Conservation (phyloP, 2,797 vertebrate genomes). For the Platyrinchus mystaceus region DNA sequence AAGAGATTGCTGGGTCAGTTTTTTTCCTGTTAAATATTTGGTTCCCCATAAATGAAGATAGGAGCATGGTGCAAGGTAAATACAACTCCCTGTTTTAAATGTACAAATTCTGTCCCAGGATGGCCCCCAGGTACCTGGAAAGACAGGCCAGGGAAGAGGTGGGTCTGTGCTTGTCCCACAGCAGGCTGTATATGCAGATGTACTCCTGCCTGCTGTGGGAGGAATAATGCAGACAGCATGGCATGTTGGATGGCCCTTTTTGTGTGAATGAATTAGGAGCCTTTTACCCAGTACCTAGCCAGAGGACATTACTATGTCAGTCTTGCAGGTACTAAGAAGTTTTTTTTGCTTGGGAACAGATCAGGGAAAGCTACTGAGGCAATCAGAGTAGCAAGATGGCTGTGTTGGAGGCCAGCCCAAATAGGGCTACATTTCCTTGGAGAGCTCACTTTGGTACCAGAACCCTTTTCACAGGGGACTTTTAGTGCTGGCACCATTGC, state of each 20-base stretch:
- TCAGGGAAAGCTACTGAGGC: background rate
- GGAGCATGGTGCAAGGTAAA: background rate
- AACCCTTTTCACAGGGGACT: background rate
- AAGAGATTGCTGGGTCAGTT: background rate
- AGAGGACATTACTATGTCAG: background rate
- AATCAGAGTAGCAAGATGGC: background rate
- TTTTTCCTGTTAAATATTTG: background rate
- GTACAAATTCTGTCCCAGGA: background rate
- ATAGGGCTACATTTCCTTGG: background rate
- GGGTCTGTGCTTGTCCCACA: background rate
- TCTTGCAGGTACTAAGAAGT: background rate
- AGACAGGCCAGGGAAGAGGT: background rate
- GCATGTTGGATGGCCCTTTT: background rate
- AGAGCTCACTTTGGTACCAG: background rate
- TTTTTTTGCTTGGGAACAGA: background rate
- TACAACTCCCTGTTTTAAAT: background rate
- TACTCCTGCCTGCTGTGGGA: background rate
- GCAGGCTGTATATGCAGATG: rapidly evolving
- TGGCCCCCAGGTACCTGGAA: background rate
- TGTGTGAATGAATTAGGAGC: background rate
- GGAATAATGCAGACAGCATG: background rate
- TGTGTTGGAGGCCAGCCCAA: background rate
- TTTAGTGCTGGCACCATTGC: background rate
- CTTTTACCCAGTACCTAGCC: background rate
- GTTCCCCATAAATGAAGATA: background rate